Evolutionary conservation across 1,140 invertebrate genomes (phyloP), one percentile per base, ranked within the genome.

Genomic region (Caenorhabditis brenneri): DNA sequence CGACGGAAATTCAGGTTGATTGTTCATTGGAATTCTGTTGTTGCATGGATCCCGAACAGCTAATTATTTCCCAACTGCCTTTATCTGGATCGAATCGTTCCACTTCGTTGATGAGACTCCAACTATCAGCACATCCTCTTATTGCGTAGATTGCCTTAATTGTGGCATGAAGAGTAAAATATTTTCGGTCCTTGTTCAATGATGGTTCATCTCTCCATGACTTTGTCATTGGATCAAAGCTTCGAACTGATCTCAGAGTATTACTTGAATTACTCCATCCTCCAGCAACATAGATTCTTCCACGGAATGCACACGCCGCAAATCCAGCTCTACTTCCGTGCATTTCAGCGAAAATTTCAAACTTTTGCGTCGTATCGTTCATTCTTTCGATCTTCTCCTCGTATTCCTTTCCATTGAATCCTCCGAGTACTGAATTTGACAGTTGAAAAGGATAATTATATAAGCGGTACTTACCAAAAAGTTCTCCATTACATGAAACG

Each of bases 191-290:
- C 24, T 74, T 74, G 22, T 42, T 74, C 36, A 74, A 24, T 1
- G 65, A 74, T 74, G 65, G 65, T 42, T 74, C 65, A 74, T 74
- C 65, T 42, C 36, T 74, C 65, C 65, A 74, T 24, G 36, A 46
- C 1, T 74, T 74, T 10, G 65, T 42, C 36, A 74, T 22, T n/a
- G 65, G 33, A 27, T 74, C 65, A 9, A 36, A 74, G 15, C 65
- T 74, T 74, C 65, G 36, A 24, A 74, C 65, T 5, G 65, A 74
- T 42, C 36, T n/a, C 10, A 74, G n/a, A 0, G 65, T 74, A 27
- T 74, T 74, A 27, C 36, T 42, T 9, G 65, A 74, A 36, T 74
- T 74, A 74, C 65, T 74, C 65, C 65, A 74, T 74, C 65, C 65
- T 19, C 65, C 65, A 42, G 65, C 65, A 22, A 74, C 24, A n/a